These are phyloP conservation scores for Flabesymbios commensalis DNA, from an alignment of 2,888 invertebrate genomes.

Conservation along the genomic window DNA sequence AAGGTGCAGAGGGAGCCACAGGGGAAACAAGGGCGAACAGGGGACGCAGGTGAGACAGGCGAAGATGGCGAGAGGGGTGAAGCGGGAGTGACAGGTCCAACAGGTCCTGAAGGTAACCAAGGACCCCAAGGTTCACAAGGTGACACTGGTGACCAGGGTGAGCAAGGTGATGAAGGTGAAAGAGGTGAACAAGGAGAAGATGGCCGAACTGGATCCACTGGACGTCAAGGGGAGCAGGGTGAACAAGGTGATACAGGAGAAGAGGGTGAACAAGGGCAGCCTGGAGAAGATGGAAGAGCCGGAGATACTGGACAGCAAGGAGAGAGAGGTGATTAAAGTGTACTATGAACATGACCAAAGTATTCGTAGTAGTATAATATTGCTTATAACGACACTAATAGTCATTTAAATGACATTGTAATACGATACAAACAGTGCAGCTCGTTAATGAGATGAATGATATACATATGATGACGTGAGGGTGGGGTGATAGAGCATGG, in stretches of 20 bases:
- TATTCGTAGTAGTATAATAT: no score
- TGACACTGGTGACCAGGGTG: slow-evolving; percentile 21
- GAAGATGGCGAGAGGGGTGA: no score
- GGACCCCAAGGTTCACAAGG: slow-evolving; percentile 27
- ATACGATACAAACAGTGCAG: no score
- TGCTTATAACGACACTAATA: no score
- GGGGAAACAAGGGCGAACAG: not conserved
- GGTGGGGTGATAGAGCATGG: no score
- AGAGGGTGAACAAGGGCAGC: not conserved
- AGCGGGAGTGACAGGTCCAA: slow-evolving; percentile 17
- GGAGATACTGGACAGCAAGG: no score
- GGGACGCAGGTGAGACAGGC: no score
- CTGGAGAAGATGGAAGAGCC: slow-evolving; percentile 9
- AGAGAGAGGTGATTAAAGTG: no score
- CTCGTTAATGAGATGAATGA: no score
- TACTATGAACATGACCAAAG: no score
- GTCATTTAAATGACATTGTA: no score
- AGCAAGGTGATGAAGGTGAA: slow-evolving; percentile 13
- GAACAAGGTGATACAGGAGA: slow-evolving; percentile 11
- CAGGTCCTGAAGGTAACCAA: slow-evolving; percentile 23
- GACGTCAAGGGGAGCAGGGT: slow-evolving; percentile 33
- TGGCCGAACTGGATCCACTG: slow-evolving; percentile 14
- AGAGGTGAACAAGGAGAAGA: slow-evolving; percentile 12
- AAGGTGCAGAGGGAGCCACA: not conserved
- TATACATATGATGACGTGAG: no score